Evolutionary conservation across 2,888 invertebrate species (phyloP), one percentile per base, ranked within the genome.

Genomic region (Drosophila nr. medialis): DNA sequence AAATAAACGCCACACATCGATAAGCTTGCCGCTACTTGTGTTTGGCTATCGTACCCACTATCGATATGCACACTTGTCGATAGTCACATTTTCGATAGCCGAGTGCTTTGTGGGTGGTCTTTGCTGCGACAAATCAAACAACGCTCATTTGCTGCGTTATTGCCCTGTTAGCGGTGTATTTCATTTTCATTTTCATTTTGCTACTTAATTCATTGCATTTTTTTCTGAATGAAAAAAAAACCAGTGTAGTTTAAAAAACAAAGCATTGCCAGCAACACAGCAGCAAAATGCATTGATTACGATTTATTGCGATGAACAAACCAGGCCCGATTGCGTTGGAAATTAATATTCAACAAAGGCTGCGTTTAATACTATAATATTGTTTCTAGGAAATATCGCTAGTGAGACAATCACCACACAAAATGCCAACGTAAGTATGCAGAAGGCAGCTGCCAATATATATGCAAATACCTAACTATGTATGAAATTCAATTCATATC

Each of bases 331-430:
- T 62, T 73, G 58, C 58, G 42, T 53, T 72, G 40, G 45, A 54
- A 36, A 89, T 90, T 85, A 64, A 77, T 68, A 89, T 83, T 90
- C 85, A 81, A 89, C 58, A 64, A 70, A 72, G 80, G 77, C 73
- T 66, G 36, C 88, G 77, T 74, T 71, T 67, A 66, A 74, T 83
- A 64, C 24, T 34, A 49, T 61, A 71, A 67, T 64, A 77, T 64
- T 71, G 24, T 15, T 24, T 59, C 64, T 69, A 75, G 70, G 42
- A 36, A 29, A 64, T 58, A 61, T 59, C 38, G 40, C 30, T 56
- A 74, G 55, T 62, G 45, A 45, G 50, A 38, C 60, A 65, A n/a
- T 40, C 29, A 36, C 60, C 6, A 27, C 71, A 69, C 71, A 71
- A 65, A 63, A 90, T 89, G 72, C 21, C 50, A 24, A 66, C 60